Evolutionary conservation across 2,888 invertebrate species (phyloP).

Genomic region (Galeopsomyia nigrocyanea): DNA sequence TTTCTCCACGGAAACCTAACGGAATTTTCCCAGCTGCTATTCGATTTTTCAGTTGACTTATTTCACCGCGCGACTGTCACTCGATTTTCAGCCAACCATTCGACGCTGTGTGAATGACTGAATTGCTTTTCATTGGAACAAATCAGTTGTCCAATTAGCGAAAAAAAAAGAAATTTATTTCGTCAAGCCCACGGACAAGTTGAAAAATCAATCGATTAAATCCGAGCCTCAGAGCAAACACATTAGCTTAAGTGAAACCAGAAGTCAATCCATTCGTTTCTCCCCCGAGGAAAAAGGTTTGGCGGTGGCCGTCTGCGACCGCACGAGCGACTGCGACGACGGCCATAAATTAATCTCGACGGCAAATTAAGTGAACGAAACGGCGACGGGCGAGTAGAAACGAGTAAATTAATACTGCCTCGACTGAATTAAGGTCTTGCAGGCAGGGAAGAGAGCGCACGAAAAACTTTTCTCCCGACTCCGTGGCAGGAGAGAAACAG

Average conservation of each 20-base stretch:
- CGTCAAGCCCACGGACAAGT: neutral
- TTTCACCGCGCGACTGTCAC: no score
- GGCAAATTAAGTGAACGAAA: slow-evolving; percentile 11
- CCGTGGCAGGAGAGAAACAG: neutral
- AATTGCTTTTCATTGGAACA: no score
- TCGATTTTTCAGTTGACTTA: no score
- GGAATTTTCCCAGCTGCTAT: no score
- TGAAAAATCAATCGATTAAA: slow-evolving; percentile 22
- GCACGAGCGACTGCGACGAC: neutral
- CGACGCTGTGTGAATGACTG: no score
- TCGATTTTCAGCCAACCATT: no score
- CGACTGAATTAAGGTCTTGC: slow-evolving; percentile 10
- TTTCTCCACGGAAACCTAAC: no score
- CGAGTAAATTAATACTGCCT: slow-evolving; percentile 37
- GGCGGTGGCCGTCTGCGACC: no score
- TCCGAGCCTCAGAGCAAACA: neutral
- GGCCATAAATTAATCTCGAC: slow-evolving; percentile 16
- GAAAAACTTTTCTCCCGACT: neutral
- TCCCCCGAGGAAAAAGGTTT: neutral
- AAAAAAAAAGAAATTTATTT: no score
- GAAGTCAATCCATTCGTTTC: slow-evolving; percentile 20
- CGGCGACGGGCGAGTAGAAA: neutral
- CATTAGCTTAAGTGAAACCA: slow-evolving; percentile 29
- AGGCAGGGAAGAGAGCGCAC: neutral
- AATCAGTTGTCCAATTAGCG: no score